Evolutionary conservation across 2,888 invertebrate species (phyloP).

Genomic region (Stenoptilia bipunctidactyla): DNA sequence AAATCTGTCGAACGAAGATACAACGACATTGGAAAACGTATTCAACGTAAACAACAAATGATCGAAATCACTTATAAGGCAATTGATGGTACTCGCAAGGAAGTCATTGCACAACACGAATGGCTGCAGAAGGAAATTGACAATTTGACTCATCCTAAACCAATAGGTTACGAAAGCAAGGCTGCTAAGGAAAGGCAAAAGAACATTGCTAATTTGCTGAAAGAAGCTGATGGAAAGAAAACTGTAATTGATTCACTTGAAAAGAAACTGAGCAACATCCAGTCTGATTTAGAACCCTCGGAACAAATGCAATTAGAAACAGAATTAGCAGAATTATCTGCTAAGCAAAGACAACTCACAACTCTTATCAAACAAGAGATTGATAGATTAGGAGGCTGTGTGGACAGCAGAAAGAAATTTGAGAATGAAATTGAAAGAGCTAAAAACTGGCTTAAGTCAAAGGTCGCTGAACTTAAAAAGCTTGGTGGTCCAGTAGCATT

Average conservation of each 20-base stretch:
- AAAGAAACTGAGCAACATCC: constrained; percentile 86
- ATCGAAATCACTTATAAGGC: constrained; percentile 87
- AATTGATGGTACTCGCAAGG: constrained; percentile 83
- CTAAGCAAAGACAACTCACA: constrained; percentile 81
- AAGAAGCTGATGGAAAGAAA: constrained; percentile 89
- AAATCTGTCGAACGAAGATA: constrained; percentile 88
- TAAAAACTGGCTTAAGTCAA: constrained; percentile 84
- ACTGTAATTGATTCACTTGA: constrained; percentile 85
- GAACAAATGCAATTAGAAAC: constrained; percentile 86
- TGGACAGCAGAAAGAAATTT: constrained; percentile 80
- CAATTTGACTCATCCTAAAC: constrained; percentile 75
- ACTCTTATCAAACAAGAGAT: constrained; percentile 80
- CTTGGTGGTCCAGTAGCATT: constrained; percentile 83
- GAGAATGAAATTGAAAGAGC: constrained; percentile 85
- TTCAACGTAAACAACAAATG: constrained; percentile 86
- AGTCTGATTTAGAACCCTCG: constrained; percentile 85
- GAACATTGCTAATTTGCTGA: constrained; percentile 78
- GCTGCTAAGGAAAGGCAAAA: constrained; percentile 81
- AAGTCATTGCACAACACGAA: constrained; percentile 82
- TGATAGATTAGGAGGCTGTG: constrained; percentile 76
- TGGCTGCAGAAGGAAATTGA: constrained; percentile 84
- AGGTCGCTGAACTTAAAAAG: constrained; percentile 81
- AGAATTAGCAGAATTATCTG: constrained; percentile 77
- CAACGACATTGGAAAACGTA: constrained; percentile 85
- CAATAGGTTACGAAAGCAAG: constrained; percentile 82